phyloP scores from a whole-genome alignment of 2,888 invertebrate genomes.

The Myopa testacea region DNA sequence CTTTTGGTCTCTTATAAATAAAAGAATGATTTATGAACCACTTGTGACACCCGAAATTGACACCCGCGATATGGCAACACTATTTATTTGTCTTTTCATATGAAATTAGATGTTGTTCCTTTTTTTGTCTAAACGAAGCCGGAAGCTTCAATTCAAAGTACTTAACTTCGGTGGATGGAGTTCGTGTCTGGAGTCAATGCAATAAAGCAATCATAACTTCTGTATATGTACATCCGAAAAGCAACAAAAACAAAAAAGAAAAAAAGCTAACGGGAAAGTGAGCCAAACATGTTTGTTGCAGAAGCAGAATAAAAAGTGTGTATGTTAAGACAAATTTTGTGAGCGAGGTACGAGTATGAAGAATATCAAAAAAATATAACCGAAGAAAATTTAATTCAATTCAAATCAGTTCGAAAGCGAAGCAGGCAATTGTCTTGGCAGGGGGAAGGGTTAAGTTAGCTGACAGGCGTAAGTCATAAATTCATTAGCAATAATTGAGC shows the following conservation, averaged over 20 bases:
- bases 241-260: constrained; percentile 43
- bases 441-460: constrained; percentile 2
- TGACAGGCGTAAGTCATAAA: constrained; percentile 30
- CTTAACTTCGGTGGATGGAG: constrained; percentile 44
- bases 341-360: no score
- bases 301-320: constrained; percentile 28
- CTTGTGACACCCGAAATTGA: constrained; percentile 5
- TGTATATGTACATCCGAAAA: background rate
- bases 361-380: background rate
- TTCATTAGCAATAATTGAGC: constrained; percentile 46
- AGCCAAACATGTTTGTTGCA: background rate
- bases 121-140: constrained; percentile 44
- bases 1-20: background rate
- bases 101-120: background rate
- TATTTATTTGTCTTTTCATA: background rate
- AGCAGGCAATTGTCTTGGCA: background rate
- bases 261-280: background rate
- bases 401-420: constrained; percentile 21
- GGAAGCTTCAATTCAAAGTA: constrained; percentile 51
- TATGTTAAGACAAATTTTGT: constrained; percentile 32
- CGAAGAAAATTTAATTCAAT: constrained; percentile 22
- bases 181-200: constrained; percentile 24
- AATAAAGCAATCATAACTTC: constrained; percentile 26
- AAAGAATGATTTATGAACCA: background rate
- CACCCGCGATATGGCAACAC: background rate